A percentile compares a stretch with the other conserved stretches of the same genome.
phyloP scores from a whole-genome alignment of 2,113 vertebrate genomes.

The Rhinopomastus cyanomelas region DNA sequence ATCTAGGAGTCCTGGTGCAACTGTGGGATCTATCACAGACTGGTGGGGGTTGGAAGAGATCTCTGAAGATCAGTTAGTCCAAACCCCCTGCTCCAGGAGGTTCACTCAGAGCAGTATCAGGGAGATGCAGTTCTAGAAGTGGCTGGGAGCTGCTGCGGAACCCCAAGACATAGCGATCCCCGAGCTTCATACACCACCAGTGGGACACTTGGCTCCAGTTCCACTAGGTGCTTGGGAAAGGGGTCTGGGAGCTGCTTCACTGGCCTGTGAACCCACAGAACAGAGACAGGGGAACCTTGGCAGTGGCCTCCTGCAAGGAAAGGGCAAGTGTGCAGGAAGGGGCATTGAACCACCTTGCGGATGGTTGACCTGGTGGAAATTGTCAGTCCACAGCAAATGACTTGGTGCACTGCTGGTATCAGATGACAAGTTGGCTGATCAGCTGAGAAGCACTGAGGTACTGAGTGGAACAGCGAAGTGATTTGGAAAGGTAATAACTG shows the following conservation, averaged over 20 bases:
- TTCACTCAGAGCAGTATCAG: no score
- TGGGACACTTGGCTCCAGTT: not conserved
- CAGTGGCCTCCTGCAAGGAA: not conserved
- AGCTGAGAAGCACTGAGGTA: not conserved
- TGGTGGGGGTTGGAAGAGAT: no score
- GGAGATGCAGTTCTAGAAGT: not conserved
- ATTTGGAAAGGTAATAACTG: not conserved
- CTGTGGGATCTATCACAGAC: no score
- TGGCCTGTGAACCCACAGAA: not conserved
- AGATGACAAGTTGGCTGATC: not conserved
- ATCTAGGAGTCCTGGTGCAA: not conserved
- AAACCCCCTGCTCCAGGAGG: no score
- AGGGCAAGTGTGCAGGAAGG: not conserved
- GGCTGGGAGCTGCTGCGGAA: not conserved
- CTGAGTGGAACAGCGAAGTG: not conserved
- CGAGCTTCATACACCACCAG: fast-evolving
- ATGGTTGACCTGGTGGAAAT: not conserved
- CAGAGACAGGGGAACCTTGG: fast-evolving
- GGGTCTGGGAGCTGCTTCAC: not conserved
- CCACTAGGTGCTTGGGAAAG: not conserved
- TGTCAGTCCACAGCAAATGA: not conserved
- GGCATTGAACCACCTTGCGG: not conserved
- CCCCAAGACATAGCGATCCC: fast-evolving
- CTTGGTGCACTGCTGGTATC: not conserved
- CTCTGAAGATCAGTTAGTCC: no score